phyloP scores from a whole-genome alignment of 1,140 invertebrate genomes.

The Ceratitis capitata region DNA sequence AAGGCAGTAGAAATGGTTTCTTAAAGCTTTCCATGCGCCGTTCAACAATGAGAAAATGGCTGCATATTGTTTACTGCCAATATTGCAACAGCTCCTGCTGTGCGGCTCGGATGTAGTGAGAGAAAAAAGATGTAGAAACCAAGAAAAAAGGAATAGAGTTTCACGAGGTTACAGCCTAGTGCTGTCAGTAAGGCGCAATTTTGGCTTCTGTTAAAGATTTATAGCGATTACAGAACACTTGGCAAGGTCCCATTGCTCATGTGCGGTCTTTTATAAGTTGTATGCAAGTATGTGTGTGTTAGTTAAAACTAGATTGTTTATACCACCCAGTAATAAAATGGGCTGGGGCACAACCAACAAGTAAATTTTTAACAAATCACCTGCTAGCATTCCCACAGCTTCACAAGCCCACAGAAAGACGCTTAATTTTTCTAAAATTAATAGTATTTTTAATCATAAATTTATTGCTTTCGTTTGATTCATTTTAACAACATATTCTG shows the following conservation, averaged over 20 bases:
- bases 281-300: neutral
- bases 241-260: neutral
- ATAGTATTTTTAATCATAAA: no score
- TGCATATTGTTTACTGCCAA: conserved; percentile 26
- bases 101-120: neutral
- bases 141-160: neutral
- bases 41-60: neutral
- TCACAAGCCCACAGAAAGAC: no score
- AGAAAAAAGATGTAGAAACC: neutral
- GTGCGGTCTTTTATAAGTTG: neutral
- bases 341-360: no score
- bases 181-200: conserved; percentile 1
- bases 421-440: no score
- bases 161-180: neutral
- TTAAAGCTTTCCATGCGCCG: neutral
- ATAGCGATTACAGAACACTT: conserved; percentile 42
- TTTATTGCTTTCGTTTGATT: no score
- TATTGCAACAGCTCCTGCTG: conserved; percentile 26
- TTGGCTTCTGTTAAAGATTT: conserved; percentile 45
- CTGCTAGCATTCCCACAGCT: no score
- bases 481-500: no score
- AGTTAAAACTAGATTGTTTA: no score
- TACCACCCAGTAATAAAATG: no score
- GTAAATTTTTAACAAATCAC: no score
- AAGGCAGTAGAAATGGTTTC: neutral